These are phyloP conservation scores for Cataglyphis livida DNA, from an alignment of 2,888 invertebrate species.

Conservation along the genomic window DNA sequence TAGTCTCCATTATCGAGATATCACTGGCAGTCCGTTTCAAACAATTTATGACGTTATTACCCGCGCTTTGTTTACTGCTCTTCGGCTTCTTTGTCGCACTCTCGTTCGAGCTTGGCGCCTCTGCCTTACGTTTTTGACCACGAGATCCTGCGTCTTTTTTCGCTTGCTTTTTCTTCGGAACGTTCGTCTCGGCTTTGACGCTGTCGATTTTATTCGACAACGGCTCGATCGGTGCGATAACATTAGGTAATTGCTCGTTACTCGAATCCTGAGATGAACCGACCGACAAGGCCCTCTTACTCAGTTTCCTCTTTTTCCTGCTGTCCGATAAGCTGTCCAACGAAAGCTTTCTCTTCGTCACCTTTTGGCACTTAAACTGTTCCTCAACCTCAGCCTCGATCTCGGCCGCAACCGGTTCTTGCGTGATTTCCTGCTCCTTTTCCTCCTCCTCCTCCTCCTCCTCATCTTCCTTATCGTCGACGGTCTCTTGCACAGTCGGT, in stretches of 20 bases:
- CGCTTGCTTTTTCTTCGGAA: constrained; percentile 80
- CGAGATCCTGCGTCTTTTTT: constrained; percentile 54
- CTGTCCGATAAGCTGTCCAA: constrained; percentile 85
- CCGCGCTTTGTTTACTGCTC: constrained; percentile 79
- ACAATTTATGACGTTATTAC: constrained; percentile 73
- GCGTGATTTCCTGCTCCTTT: constrained; percentile 71
- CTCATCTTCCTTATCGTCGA: constrained; percentile 70
- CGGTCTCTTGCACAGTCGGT: constrained; percentile 81
- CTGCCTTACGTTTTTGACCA: constrained; percentile 78
- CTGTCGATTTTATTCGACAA: constrained; percentile 54
- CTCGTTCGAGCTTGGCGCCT: constrained; percentile 73
- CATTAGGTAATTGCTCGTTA: constrained; percentile 58
- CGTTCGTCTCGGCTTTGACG: constrained; percentile 64
- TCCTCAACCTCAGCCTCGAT: constrained; percentile 43
- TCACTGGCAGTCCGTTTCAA: constrained; percentile 74
- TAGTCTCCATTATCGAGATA: constrained; percentile 83
- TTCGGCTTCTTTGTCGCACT: constrained; percentile 79
- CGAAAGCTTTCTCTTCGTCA: constrained; percentile 87
- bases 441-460: constrained; percentile 41
- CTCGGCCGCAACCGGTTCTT: constrained; percentile 39
- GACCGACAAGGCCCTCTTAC: constrained; percentile 83
- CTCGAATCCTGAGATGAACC: constrained; percentile 78
- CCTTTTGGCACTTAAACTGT: constrained; percentile 86
- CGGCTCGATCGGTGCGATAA: constrained; percentile 64
- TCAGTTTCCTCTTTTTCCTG: constrained; percentile 86